Conservation (phyloP, 2,113 vertebrate species). For the Leptodactylus fuscus region DNA sequence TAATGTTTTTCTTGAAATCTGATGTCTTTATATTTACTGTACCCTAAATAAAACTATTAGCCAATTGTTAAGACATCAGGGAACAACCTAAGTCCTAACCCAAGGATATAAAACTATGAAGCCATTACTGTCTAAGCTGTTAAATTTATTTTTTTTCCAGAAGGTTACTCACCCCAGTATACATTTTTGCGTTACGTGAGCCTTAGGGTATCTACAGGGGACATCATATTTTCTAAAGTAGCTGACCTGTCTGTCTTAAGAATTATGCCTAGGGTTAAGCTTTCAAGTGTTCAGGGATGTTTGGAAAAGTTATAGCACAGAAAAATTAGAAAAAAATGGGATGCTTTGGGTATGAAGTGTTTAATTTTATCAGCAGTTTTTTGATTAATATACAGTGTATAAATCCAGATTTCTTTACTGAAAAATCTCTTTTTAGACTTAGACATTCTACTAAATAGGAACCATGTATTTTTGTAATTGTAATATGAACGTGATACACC, state of each 20-base stretch:
- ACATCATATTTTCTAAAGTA: constrained; percentile 28
- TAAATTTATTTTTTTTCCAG: background rate
- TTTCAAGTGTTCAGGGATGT: constrained; percentile 12
- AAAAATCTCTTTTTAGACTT: background rate
- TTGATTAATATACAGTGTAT: background rate
- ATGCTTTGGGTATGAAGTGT: constrained; percentile 1
- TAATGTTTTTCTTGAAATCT: background rate
- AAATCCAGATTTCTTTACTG: background rate
- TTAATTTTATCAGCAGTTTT: background rate
- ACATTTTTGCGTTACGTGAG: background rate
- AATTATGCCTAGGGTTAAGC: constrained; percentile 20
- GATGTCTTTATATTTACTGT: background rate
- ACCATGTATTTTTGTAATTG: background rate
- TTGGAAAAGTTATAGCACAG: background rate
- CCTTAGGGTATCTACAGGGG: constrained; percentile 3
- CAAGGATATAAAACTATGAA: constrained; percentile 21
- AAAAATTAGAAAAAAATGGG: background rate
- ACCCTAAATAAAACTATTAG: constrained; percentile 20
- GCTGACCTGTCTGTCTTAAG: constrained; percentile 30
- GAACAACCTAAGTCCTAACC: constrained; percentile 1
- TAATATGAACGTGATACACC: background rate
- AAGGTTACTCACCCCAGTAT: constrained; percentile 24
- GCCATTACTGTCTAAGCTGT: background rate
- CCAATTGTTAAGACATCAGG: background rate
- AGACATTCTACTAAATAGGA: too few species aligned